Base-by-base conservation (phyloP, 2,797 vertebrate genomes). In the Synanceia verrucosa region DNA sequence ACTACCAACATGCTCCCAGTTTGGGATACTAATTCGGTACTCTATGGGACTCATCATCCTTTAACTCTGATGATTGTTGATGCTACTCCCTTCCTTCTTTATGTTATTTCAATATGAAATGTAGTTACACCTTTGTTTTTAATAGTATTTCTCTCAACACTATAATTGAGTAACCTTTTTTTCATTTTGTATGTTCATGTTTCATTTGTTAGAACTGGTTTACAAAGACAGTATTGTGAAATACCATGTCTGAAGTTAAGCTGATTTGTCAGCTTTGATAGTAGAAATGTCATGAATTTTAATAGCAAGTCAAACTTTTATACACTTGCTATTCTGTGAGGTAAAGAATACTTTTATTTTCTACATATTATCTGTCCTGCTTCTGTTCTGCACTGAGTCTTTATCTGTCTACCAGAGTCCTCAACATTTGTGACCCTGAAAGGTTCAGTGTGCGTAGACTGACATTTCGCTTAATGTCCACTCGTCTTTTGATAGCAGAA, bases 221-320 rank as follows among this genome's bases (percentile, higher is more conserved):
- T 87, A 80, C 81, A 65, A 73, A 81, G 80, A 85, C 78, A 73
- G 63, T 73, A 67, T 87, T 84, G 70, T 78, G 48, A 21, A 81
- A 81, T 78, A 59, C 64, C 19, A 9, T 55, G 65, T 86, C 46
- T 68, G 76, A 4, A 46, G 51, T 81, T 69, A 73, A 83, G 70
- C 69, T 90, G 85, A 83, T 87, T 84, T 80, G 53, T 84, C 37
- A 23, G 91, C 76, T 91, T 78, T 73, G 71, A 89, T 70, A 46
- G 77, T 90, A 90, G 82, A 83, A 68, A 64, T 75, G 53, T 81
- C 70, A 76, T 72, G 23, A 39, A 46, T 58, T 73, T 55, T 43
- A 65, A 51, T 36, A 59, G 53, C 37, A 47, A 81, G 60, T 57
- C 37, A 44, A 67, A 68, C n/a, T 29, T 12, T 18, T 59, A 56